These are phyloP conservation scores for Copidosoma floridanum DNA, from an alignment of 1,140 invertebrate genomes.

Conservation along the genomic window DNA sequence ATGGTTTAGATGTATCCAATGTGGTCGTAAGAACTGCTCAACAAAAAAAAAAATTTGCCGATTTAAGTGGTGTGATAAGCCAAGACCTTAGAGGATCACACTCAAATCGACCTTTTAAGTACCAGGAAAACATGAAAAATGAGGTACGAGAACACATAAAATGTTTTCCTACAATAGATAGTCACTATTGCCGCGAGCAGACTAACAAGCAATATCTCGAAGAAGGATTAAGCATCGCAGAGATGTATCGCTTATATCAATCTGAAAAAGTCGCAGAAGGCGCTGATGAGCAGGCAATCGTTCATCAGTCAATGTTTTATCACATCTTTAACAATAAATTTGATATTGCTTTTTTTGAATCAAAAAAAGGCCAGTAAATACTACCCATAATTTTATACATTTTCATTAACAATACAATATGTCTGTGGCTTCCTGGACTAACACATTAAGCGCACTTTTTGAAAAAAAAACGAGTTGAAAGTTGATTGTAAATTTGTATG, in stretches of 20 bases:
- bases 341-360: slow-evolving; percentile 28
- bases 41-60: no score
- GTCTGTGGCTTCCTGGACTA: no score
- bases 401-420: no score
- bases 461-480: no score
- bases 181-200: slow-evolving; percentile 32
- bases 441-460: no score
- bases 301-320: slow-evolving; percentile 22
- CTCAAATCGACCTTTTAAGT: slow-evolving; percentile 13
- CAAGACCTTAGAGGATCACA: slow-evolving; percentile 7
- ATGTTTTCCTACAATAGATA: slow-evolving; percentile 28
- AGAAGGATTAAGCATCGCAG: slow-evolving; percentile 25
- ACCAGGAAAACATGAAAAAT: slow-evolving; percentile 9
- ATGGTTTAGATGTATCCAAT: no score
- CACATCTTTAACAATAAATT: slow-evolving; percentile 29
- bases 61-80: no score
- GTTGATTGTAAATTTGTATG: no score
- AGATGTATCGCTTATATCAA: slow-evolving; percentile 31
- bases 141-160: slow-evolving; percentile 29
- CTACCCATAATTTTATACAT: not conserved
- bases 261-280: slow-evolving; percentile 23
- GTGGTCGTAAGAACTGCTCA: no score
- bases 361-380: slow-evolving; percentile 35
- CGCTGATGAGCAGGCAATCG: slow-evolving; percentile 9
- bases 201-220: slow-evolving; percentile 29